These are phyloP conservation scores for Mesorhabditis spiculigera DNA, from an alignment of 2,888 invertebrate species.

Conservation along the genomic window DNA sequence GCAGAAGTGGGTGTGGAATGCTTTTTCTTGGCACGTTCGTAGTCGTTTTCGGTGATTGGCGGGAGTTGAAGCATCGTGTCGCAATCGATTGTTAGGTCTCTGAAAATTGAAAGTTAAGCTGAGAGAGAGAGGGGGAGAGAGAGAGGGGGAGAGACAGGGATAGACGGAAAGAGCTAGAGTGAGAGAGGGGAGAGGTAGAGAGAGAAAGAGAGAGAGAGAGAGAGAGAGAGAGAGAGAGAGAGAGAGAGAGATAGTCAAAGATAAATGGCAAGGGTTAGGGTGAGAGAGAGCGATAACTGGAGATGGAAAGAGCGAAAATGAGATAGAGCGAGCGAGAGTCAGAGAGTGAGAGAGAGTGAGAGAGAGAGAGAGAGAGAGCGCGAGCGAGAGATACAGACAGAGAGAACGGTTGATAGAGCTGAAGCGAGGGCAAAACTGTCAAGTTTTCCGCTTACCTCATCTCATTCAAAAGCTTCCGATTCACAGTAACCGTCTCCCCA, in stretches of 20 bases:
- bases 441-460: constrained; percentile 2
- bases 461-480: constrained; percentile 3
- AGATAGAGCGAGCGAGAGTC: not conserved
- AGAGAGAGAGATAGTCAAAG: too few relatives aligned
- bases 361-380: not conserved
- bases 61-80: too few relatives aligned
- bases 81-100: too few relatives aligned
- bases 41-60: too few relatives aligned
- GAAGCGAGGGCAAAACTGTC: not conserved
- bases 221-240: not conserved
- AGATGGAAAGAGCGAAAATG: not conserved
- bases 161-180: too few relatives aligned
- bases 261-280: too few relatives aligned
- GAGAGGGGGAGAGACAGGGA: too few relatives aligned
- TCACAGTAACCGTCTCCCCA: not conserved
- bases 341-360: not conserved
- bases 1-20: too few relatives aligned
- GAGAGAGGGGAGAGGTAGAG: too few relatives aligned
- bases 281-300: not conserved
- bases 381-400: not conserved
- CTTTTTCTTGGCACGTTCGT: too few relatives aligned
- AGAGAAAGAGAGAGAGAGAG: not conserved
- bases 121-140: too few relatives aligned
- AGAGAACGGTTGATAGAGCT: not conserved
- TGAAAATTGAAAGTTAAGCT: too few relatives aligned